Evolutionary conservation across 1,140 invertebrate genomes (phyloP).

Genomic region (Leptestheria dahalacensis): DNA sequence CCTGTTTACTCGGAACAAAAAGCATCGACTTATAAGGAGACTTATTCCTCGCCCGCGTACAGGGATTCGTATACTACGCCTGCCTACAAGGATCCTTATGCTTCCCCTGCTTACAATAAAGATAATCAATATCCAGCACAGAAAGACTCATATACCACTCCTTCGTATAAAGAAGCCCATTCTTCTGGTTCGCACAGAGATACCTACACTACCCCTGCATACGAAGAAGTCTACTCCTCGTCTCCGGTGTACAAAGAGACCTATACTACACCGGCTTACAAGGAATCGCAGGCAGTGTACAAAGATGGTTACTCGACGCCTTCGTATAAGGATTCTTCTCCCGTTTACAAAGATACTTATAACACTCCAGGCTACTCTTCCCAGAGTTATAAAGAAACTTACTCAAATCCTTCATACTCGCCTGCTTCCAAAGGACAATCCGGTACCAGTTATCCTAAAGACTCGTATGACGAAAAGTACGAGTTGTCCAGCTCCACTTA

Average conservation of each 20-base stretch:
- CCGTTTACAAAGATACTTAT: neutral
- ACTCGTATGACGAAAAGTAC: neutral
- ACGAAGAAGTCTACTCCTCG: neutral
- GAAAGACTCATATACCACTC: too few species aligned
- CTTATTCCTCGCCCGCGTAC: neutral
- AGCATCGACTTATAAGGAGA: neutral
- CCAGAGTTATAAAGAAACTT: neutral
- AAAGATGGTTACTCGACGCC: slow-evolving; percentile 7
- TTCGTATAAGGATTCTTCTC: neutral
- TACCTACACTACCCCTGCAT: neutral
- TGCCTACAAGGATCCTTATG: slow-evolving; percentile 6
- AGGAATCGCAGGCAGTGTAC: neutral
- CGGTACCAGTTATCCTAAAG: neutral
- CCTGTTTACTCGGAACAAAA: neutral
- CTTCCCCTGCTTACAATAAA: slow-evolving; percentile 5
- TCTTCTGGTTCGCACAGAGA: too few species aligned
- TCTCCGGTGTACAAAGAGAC: neutral
- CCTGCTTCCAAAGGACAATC: neutral
- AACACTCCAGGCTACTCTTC: neutral
- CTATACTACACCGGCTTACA: slow-evolving; percentile 4
- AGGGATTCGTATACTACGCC: neutral
- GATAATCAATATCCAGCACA: too few species aligned
- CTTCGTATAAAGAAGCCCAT: too few species aligned
- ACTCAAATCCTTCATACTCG: neutral
- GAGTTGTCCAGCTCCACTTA: neutral